Base-by-base conservation (phyloP, 2,797 vertebrate species). In the Poeciliopsis paucimaculata region DNA sequence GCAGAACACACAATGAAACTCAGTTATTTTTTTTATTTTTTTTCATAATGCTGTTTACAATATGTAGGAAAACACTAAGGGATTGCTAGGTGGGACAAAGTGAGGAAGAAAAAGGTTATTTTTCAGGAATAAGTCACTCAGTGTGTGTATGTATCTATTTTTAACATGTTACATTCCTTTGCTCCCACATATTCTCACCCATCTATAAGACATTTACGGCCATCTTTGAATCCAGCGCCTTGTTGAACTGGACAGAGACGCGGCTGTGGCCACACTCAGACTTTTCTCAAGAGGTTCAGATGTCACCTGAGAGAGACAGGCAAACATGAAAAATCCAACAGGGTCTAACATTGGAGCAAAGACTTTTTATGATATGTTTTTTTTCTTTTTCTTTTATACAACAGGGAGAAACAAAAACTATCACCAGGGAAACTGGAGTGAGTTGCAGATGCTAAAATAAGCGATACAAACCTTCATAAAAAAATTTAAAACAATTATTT, bases 81-180 rank as follows among this genome's bases (percentile, higher is more conserved):
- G 82, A 85, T 91, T 82, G 90, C 85, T 71, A 41, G 45, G 74
- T 75, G 53, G 53, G 68, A 10, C 80, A 36, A 16, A 62, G 76
- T 60, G 46, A 16, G 26, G 36, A 9, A 47, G 75, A 84, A 60
- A 41, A 72, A 64, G 20, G 43, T 77, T 83, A 86, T 82, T 91
- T 83, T 88, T 92, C 83, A 90, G 90, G 86, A 93, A 94, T 92
- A 93, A 89, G 91, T 91, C 18, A 31, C 86, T 86, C 80, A 49
- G 87, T 76, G 85, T 86, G 88, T 87, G 88, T 81, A 91, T 95
- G 88, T 82, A 91, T 95, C 95, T 96, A 96, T 96, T 96, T 95
- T 94, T 95, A 95, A 96, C 95, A 93, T 95, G 95, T 89, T 90
- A 96, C 94, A 96, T 96, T 96, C 95, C 95, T 94, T 94, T 90